Evolutionary conservation across 92 coral and sea anemone genomes (phyloP), one percentile per base, ranked within the genome.

Genomic region (Epizoanthus rinbou): DNA sequence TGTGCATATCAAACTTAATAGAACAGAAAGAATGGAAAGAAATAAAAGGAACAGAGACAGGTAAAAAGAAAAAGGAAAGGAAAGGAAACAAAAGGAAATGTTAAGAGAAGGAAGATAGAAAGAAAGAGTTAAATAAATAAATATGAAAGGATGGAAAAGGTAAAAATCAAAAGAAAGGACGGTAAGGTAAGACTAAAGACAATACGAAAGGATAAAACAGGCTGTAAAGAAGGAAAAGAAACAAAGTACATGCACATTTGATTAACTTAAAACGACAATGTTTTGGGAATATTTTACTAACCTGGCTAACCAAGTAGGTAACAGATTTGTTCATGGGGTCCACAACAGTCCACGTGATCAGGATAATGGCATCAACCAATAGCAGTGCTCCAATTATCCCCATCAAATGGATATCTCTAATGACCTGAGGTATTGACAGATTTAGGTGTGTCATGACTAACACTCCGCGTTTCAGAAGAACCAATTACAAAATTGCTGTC

Each of bases 321-420:
- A 85, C 71, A 31, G 76, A 87, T n/a, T 90, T 92, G 15, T 58
- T 62, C 10, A 92, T 56, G 37, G 98, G 98, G 84, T 90, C 93
- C 54, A 93, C 25, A 2, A 76, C 14, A 28, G 87, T 54, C 98
- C 97, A 93, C 60, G 89, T 19, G 23, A 84, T 76, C 33, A 94
- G 60, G 11, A 91, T 81, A 17, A 85, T 64, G 23, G 60, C 19
- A 69, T 95, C 97, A 64, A 93, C 84, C 19, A 88, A 80, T n/a
- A 95, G 73, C 62, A 95, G 76, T 56, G 72, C 80, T 43, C 92
- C 64, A 62, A 95, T 90, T 80, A 95, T 76, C 22, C 89, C 95
- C 73, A 89, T 79, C 64, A 95, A 82, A 75, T 95, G 98, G 39
- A 91, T 73, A 75, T 95, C 97, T 35, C 89, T 89, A 58, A 95